Conservation (phyloP, 2,888 invertebrate species). For the Amiota minor region DNA sequence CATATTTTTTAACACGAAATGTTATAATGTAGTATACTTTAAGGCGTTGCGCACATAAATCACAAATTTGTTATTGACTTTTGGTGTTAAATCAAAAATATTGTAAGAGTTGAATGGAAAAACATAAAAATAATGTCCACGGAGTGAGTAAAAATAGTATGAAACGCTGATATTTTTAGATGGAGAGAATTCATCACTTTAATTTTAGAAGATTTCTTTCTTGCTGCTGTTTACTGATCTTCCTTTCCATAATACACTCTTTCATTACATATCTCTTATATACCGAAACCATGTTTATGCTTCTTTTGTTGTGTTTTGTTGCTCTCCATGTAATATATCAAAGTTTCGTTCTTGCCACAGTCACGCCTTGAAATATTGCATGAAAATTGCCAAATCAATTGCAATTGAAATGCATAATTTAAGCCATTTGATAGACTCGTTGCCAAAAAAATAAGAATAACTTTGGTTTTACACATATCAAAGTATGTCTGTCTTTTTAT, state of each 20-base stretch:
- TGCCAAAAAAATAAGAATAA: background rate
- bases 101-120: background rate
- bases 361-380: constrained; percentile 26
- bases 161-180: background rate
- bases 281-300: background rate
- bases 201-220: too few species aligned
- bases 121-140: background rate
- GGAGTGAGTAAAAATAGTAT: background rate
- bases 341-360: background rate
- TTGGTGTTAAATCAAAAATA: constrained; percentile 18
- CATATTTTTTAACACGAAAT: background rate
- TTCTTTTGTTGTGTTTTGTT: background rate
- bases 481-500: background rate
- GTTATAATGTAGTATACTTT: too few species aligned
- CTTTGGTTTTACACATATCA: too few species aligned
- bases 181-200: too few species aligned
- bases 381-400: constrained; percentile 51
- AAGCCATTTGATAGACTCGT: constrained; percentile 56
- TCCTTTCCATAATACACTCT: too few species aligned
- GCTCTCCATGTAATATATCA: background rate
- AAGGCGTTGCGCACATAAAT: constrained; percentile 49
- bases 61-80: constrained; percentile 44
- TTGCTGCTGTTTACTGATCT: too few species aligned
- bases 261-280: constrained; percentile 39
- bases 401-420: constrained; percentile 53